Evolutionary conservation across 2,797 vertebrate genomes (phyloP), one percentile per base, ranked within the genome.

Genomic region (Crypturellus tataupa): DNA sequence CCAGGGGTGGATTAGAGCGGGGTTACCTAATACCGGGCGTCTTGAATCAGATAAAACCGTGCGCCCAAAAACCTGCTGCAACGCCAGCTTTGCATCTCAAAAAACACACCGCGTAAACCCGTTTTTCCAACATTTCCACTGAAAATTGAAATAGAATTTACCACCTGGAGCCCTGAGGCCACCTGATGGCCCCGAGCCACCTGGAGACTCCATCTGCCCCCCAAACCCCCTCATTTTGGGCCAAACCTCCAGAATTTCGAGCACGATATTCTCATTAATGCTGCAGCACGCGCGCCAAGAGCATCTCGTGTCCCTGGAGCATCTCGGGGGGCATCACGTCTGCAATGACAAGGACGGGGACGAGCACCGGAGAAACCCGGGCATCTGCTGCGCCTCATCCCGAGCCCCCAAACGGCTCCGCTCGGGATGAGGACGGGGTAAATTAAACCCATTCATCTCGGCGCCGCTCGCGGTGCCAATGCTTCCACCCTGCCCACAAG

Each of bases 361-460:
- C 51, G 3, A 55, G 80, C 39, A 10, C 40, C 53, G 87, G 79
- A 80, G 56, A 75, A 3, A 56, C 8, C 19, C 76, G 91, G 78
- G 16, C 11, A 10, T 29, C 80, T 49, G 71, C 31, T 10, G 0
- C 1, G 15, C 67, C 81, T 47, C 1, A 3, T 53, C 82, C 87
- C 4, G 0, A 39, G 44, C 35, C 1, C 1, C 68, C 8, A 6
- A 1, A 4, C n/a, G 25, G 64, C 69, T 15, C 27, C 46, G 33
- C 72, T 56, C 16, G 49, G 71, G n/a, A 5, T 2, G 53, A n/a
- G 18, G 53, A 29, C 25, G 95, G 96, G 88, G 95, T 87, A 97
- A 98, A 98, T 97, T 93, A 97, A 98, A 97, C 79, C 71, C 96
- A 95, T 97, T 97, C 96, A 96, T 97, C 96, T 97, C 97, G 2